phyloP scores from a whole-genome alignment of 2,113 vertebrate genomes.

The Abramis brama region DNA sequence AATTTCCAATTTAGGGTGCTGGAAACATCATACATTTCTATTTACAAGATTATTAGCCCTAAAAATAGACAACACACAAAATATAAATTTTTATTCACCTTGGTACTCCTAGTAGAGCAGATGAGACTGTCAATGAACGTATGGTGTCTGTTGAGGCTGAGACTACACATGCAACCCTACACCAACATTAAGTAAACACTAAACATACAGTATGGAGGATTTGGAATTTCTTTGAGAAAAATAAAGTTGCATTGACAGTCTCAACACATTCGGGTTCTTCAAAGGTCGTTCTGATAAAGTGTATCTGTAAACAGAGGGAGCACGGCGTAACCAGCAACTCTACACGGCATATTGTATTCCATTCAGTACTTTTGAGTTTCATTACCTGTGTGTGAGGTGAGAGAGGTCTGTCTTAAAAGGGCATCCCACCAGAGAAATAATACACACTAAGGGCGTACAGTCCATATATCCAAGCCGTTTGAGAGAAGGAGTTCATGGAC shows the following conservation, averaged over 20 bases:
- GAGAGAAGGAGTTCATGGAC: no score
- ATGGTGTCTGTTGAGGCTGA: neutral
- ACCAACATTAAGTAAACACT: neutral
- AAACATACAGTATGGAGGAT: neutral
- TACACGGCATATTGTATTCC: constrained; percentile 20
- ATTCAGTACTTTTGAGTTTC: constrained; percentile 14
- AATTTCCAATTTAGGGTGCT: neutral
- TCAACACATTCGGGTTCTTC: constrained; percentile 8
- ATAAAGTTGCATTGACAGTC: neutral
- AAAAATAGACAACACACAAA: neutral
- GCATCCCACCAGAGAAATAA: constrained; percentile 11
- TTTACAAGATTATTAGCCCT: neutral
- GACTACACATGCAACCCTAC: neutral
- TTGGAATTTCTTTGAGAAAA: neutral
- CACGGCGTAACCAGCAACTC: neutral
- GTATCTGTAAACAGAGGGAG: constrained; percentile 18
- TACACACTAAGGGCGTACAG: neutral
- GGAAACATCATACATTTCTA: neutral
- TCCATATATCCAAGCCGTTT: no score
- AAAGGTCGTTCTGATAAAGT: constrained; percentile 20
- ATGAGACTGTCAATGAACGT: neutral
- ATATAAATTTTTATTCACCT: neutral
- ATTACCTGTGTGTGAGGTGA: neutral
- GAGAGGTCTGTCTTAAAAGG: constrained; percentile 30
- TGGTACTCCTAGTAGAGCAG: neutral